Evolutionary conservation across 2,888 invertebrate species (phyloP), one percentile per base, ranked within the genome.

Genomic region (Apamea monoglypha): DNA sequence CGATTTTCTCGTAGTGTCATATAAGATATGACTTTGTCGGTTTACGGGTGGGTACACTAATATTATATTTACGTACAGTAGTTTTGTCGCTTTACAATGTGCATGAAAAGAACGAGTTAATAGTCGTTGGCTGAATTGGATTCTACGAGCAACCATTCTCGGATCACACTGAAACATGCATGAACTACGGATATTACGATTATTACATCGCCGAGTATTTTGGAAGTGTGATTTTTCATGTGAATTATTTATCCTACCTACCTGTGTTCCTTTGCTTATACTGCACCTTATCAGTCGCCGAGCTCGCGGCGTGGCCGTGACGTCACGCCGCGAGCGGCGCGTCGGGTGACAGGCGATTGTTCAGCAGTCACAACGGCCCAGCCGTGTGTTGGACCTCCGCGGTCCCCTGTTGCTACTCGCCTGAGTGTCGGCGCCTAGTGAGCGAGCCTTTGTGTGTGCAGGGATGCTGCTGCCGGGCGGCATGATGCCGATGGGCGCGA

Each of bases 11-110:
- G 96, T 96, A 96, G 96, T 96, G 95, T 96, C 95, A 94, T 94
- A 91, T 92, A 88, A 91, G 91, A 94, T 94, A 95, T 94, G 95
- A 94, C 92, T 92, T 93, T 95, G 95, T 95, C 96, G 96, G 95
- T 95, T 94, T 89, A 94, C 94, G 96, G 96, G 96, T 96, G 96
- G 96, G 96, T 96, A 96, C 96, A 96, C 96, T 96, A 96, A 96
- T 96, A 94, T 96, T 96, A 95, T 96, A 94, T 96, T 95, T 96
- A 96, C 96, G 95, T 96, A 96, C 93, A 95, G 96, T 96, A 96
- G 96, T 96, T 95, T 96, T 96, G 96, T 95, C 95, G 96, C 96
- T 96, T 96, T 95, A 95, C 94, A 95, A 95, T 95, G 96, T 96
- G 96, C 96, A 96, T 96, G 96, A 94, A 90, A 87, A 92, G 94